These are phyloP conservation scores for Macropus fuliginosus DNA, from an alignment of 2,797 vertebrate species.

Conservation along the genomic window DNA sequence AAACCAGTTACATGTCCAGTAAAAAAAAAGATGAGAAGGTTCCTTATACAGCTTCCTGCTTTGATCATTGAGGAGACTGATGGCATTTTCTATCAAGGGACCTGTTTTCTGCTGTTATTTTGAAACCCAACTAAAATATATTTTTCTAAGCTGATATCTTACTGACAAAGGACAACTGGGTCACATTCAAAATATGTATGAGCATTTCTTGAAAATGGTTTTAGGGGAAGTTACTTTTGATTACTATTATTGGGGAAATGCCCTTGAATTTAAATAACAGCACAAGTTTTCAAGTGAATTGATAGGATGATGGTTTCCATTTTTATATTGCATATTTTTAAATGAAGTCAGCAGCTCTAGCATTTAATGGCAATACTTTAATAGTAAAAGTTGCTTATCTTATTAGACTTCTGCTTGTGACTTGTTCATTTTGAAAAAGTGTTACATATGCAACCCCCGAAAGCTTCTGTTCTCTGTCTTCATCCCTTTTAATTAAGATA, in stretches of 20 bases:
- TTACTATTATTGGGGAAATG: constrained; percentile 42
- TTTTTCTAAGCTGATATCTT: constrained; percentile 42
- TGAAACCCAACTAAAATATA: constrained; percentile 27
- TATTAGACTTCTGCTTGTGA: neutral
- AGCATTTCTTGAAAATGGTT: constrained; percentile 23
- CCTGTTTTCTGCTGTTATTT: constrained; percentile 63
- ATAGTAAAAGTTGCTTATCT: neutral
- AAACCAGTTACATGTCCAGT: constrained; percentile 55
- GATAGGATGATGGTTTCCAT: neutral
- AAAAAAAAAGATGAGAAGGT: neutral
- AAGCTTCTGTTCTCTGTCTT: neutral
- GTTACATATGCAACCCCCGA: constrained; percentile 26
- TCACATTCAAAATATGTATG: constrained; percentile 1
- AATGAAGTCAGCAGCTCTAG: neutral
- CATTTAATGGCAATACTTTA: constrained; percentile 4
- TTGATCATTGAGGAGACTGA: neutral
- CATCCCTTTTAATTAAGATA: neutral
- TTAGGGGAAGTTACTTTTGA: constrained; percentile 41
- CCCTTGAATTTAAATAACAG: constrained; percentile 36
- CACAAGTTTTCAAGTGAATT: neutral
- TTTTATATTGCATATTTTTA: neutral
- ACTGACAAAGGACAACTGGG: constrained; percentile 22
- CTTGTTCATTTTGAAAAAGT: constrained; percentile 51
- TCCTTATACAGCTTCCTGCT: neutral
- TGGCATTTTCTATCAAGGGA: constrained; percentile 61